Percentiles rank a stretch among this genome's conserved stretches.
Evolutionary conservation across 2,888 invertebrate genomes (phyloP).

Genomic region (Gasteruption jaculator): DNA sequence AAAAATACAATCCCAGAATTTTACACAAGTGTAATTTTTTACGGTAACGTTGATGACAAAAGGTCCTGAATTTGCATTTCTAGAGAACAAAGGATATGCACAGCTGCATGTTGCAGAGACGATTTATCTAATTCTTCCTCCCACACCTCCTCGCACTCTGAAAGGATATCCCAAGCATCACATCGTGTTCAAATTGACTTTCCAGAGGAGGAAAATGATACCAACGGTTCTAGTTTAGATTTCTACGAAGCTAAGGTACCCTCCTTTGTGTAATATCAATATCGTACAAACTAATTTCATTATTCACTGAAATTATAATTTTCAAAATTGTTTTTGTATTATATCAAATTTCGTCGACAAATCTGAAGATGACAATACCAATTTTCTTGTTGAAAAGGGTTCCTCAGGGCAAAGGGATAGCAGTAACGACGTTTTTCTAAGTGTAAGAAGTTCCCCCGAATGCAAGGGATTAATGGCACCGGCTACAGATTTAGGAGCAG

Average conservation of each 20-base stretch:
- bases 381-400: constrained; percentile 24
- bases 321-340: too few relatives aligned
- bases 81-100: constrained; percentile 46
- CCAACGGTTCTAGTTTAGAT: constrained; percentile 43
- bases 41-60: not conserved
- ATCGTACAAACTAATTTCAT: not conserved
- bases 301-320: not conserved
- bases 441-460: constrained; percentile 45
- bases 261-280: constrained; percentile 1
- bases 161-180: constrained; percentile 34
- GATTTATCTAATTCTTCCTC: constrained; percentile 46
- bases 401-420: constrained; percentile 36
- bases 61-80: constrained; percentile 9
- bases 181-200: constrained; percentile 39
- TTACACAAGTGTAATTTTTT: not conserved
- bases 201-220: constrained; percentile 37
- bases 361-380: not conserved
- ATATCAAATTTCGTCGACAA: too few relatives aligned
- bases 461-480: constrained; percentile 47
- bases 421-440: constrained; percentile 43
- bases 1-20: too few relatives aligned
- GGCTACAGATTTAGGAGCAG: constrained; percentile 44
- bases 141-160: constrained; percentile 39
- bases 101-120: constrained; percentile 48
- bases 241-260: constrained; percentile 43